These are phyloP conservation scores for Himalopsyche tibetana DNA, from an alignment of 2,888 invertebrate species.

Conservation along the genomic window DNA sequence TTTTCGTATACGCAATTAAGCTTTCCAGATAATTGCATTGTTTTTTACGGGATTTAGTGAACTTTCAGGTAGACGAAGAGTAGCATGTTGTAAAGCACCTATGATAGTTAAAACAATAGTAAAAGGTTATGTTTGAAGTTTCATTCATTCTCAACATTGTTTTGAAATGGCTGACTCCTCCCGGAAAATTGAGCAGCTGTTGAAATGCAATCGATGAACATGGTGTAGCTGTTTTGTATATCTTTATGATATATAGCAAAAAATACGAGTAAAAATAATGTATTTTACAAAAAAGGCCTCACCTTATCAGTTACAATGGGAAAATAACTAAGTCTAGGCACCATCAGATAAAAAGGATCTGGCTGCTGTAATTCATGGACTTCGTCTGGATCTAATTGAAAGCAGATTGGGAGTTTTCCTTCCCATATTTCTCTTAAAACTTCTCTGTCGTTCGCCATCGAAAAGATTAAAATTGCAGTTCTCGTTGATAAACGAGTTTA, in stretches of 20 bases:
- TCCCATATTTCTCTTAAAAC: slow-evolving; percentile 97
- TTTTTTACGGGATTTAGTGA: too few species aligned
- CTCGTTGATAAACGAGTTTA: background rate
- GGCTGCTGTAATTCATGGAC: slow-evolving; percentile 92
- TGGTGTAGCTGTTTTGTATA: too few species aligned
- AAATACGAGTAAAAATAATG: slow-evolving; percentile 15
- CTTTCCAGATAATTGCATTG: too few species aligned
- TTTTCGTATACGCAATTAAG: too few species aligned
- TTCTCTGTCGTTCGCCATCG: slow-evolving; percentile 96
- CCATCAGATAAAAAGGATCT: slow-evolving; percentile 95
- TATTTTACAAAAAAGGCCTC: slow-evolving; percentile 64
- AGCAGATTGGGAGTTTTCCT: slow-evolving; percentile 95
- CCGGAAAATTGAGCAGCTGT: too few species aligned
- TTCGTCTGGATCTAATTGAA: slow-evolving; percentile 92
- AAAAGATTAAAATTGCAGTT: background rate
- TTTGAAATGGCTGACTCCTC: too few species aligned
- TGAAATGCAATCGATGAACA: too few species aligned
- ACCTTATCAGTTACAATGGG: slow-evolving; percentile 97
- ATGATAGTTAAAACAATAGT: too few species aligned
- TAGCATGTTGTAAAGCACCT: too few species aligned
- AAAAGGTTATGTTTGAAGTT: too few species aligned
- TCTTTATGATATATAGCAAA: background rate
- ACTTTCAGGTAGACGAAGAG: too few species aligned
- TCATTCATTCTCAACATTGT: too few species aligned
- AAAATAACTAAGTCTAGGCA: slow-evolving; percentile 94